Conservation (phyloP, 30 jellyfish, hydroid and myxozoan species). For the Aurelia coerulea region DNA sequence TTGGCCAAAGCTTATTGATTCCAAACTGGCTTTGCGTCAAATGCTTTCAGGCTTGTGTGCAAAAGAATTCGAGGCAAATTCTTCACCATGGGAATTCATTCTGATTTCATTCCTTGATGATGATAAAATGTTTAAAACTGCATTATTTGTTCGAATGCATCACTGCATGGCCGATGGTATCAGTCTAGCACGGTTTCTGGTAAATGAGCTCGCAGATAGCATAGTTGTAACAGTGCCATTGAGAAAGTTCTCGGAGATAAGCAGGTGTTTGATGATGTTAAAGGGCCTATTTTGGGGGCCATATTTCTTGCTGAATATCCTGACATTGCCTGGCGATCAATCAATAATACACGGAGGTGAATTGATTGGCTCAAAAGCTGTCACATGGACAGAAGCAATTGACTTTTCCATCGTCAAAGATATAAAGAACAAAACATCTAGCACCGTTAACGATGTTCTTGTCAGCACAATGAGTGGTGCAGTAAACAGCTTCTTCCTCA, state of each 20-base stretch:
- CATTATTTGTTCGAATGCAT: constrained; percentile 63
- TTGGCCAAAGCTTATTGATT: constrained; percentile 44
- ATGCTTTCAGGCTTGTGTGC: constrained; percentile 52
- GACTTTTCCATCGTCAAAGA: constrained; percentile 64
- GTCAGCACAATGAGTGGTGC: constrained; percentile 68
- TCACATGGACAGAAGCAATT: constrained; percentile 83
- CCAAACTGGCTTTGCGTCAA: constrained; percentile 30
- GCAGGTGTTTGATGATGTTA: constrained; percentile 39
- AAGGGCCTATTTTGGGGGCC: constrained; percentile 84
- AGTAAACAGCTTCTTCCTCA: constrained; percentile 33
- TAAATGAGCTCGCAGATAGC: constrained; percentile 58
- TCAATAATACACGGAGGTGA: constrained; percentile 63
- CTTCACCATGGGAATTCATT: constrained; percentile 86
- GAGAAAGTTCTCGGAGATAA: constrained; percentile 68
- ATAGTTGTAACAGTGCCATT: constrained; percentile 52
- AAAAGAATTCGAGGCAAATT: constrained; percentile 35
- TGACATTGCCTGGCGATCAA: constrained; percentile 55
- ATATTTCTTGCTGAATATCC: constrained; percentile 30
- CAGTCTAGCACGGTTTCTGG: constrained; percentile 63
- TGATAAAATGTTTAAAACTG: constrained; percentile 59
- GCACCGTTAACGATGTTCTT: constrained; percentile 87
- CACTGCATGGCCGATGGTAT: constrained; percentile 93
- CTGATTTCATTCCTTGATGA: constrained; percentile 66
- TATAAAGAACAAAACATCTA: constrained; percentile 49
- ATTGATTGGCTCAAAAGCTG: constrained; percentile 60